Base-by-base conservation (phyloP, 92 coral and sea anemone species). In the Virgularia gustaviana region DNA sequence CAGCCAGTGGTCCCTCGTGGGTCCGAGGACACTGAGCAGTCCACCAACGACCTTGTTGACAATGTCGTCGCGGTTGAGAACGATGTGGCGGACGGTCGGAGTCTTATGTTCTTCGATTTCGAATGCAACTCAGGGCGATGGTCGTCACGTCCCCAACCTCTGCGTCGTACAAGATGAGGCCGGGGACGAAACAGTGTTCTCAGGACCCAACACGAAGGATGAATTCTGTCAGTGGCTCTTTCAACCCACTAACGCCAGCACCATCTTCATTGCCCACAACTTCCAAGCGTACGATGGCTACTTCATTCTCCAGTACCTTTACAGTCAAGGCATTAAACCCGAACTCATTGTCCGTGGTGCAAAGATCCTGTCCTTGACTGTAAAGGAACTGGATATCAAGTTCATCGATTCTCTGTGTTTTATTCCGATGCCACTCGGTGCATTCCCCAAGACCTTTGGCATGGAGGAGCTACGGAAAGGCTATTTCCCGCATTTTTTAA, bases 361-460 rank as follows among this genome's bases (percentile, higher is more conserved):
- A 11, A 75, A 75, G 32, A 55, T 70, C 37, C 38, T 77, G 35
- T 61, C 68, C 36, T 52, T 77, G 56, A 49, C 35, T 0, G 74
- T 77, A 3, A 39, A 54, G 34, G 65, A 25, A 23, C 30, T 29
- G 25, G 57, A 72, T 49, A 78, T 83, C 37, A 84, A 79, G 51
- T 79, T 84, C 35, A 55, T 71, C 0, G 82, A 80, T 37, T 65
- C 82, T 13, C 55, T 79, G 34, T 38, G 67, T 13, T 81, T 85
- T 44, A 32, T 85, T 1, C 78, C 83, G 0, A 80, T 85, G 86
- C 43, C 56, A 4, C 60, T 81, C 0, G 65, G 65, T 13, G 57
- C 49, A 15, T 51, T 81, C 2, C 89, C 85, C 1, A 81, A 76
- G 49, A 85, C 89, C 19, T 81, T 85, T 77, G 80, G 86, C 2